A percentile compares a stretch with the other conserved stretches of the same genome.
These are phyloP conservation scores for Grantiella picta DNA, from an alignment of 2,113 vertebrate genomes.

Conservation along the genomic window DNA sequence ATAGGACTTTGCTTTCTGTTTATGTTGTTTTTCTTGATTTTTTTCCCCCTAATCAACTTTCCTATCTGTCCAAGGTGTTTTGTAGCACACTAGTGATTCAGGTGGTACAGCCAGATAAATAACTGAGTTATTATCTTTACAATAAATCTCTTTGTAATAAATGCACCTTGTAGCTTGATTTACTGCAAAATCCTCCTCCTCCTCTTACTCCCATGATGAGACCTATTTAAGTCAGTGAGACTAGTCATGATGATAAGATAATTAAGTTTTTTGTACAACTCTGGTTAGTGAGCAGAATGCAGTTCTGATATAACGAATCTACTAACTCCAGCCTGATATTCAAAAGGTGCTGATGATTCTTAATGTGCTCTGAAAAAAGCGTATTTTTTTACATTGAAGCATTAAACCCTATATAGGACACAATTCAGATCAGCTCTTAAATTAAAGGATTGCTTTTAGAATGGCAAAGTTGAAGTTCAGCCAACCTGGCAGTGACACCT, in stretches of 20 bases:
- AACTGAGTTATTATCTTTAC: conserved; percentile 11
- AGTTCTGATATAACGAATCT: conserved; percentile 12
- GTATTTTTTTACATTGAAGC: background rate
- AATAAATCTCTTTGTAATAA: conserved; percentile 49
- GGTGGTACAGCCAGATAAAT: background rate
- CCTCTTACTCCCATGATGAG: conserved; percentile 35
- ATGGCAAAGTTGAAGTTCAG: conserved; percentile 24
- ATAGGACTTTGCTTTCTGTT: background rate
- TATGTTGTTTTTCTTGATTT: background rate
- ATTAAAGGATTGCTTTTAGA: background rate
- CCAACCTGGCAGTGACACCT: background rate
- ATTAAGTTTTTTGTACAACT: conserved; percentile 63
- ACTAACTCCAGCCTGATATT: background rate
- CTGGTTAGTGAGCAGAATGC: conserved; percentile 44
- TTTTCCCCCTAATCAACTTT: background rate
- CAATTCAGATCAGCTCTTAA: background rate
- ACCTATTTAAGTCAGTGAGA: conserved; percentile 55
- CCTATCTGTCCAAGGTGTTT: background rate
- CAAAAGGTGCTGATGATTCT: background rate
- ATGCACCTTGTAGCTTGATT: conserved; percentile 36
- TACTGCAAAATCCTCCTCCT: conserved; percentile 43
- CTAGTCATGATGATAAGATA: conserved; percentile 57
- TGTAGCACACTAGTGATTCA: background rate
- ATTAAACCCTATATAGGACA: background rate
- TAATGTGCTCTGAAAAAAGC: background rate